Evolutionary conservation across 2,113 vertebrate species (phyloP).

Genomic region (Narcine bancroftii): DNA sequence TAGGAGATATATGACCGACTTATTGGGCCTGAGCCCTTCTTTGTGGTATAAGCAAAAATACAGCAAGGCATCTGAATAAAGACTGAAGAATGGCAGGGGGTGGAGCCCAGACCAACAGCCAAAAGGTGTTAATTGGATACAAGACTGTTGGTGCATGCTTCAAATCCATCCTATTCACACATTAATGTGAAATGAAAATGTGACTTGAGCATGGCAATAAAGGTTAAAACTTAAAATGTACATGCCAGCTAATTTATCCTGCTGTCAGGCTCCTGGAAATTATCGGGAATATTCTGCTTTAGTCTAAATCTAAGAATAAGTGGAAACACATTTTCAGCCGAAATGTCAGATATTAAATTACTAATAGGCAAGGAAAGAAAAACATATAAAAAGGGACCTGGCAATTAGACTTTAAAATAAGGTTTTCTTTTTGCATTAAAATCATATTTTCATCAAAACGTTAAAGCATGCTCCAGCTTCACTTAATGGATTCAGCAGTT

Average conservation of each 20-base stretch:
- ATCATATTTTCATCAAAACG: slow-evolving; percentile 16
- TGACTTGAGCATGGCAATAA: neutral
- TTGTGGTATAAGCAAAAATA: too few species aligned
- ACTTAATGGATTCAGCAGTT: neutral
- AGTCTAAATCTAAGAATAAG: slow-evolving; percentile 21
- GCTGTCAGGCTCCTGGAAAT: neutral
- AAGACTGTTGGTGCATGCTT: too few species aligned
- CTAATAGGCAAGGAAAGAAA: slow-evolving; percentile 29
- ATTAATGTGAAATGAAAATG: neutral
- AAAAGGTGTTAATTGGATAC: too few species aligned
- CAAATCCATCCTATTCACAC: neutral
- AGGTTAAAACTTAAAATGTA: neutral
- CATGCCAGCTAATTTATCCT: slow-evolving; percentile 5
- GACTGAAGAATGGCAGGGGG: too few species aligned
- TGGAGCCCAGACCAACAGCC: too few species aligned
- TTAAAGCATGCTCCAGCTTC: neutral
- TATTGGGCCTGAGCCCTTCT: too few species aligned
- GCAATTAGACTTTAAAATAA: slow-evolving; percentile 11
- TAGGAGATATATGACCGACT: too few species aligned
- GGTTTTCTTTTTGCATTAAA: neutral
- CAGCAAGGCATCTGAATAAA: too few species aligned
- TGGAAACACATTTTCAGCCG: slow-evolving; percentile 21
- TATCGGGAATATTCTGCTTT: slow-evolving; percentile 8
- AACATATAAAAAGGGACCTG: neutral
- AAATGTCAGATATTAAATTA: slow-evolving; percentile 34